These are phyloP conservation scores for Cremastinae sp. DNA, from an alignment of 2,888 invertebrate genomes.

Conservation along the genomic window DNA sequence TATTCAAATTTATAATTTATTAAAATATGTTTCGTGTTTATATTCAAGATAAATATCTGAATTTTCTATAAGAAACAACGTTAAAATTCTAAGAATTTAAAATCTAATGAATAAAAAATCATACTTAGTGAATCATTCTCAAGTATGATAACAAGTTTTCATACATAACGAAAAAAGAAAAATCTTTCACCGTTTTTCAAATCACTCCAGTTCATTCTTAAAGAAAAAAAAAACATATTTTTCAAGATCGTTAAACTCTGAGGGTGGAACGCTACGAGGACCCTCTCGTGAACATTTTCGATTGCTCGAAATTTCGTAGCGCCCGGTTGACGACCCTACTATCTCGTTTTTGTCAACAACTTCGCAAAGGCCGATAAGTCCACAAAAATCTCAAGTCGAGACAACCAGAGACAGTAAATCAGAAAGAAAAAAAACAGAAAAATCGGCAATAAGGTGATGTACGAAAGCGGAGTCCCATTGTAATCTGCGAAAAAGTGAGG, in stretches of 20 bases:
- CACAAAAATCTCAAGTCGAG: slow-evolving; percentile 4
- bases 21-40: no score
- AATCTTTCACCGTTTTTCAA: no score
- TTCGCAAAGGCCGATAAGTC: neutral
- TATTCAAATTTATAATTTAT: no score
- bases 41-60: no score
- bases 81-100: no score
- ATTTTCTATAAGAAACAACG: no score
- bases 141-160: no score
- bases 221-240: no score
- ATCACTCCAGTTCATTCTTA: no score
- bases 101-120: no score
- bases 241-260: neutral
- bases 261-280: neutral
- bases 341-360: slow-evolving; percentile 12
- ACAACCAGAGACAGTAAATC: slow-evolving; percentile 25
- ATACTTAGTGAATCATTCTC: no score
- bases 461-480: slow-evolving; percentile 55
- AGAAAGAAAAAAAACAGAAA: slow-evolving; percentile 31
- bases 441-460: slow-evolving; percentile 25
- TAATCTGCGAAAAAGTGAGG: slow-evolving; percentile 31
- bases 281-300: neutral
- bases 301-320: neutral
- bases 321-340: neutral
- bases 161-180: no score